These are phyloP conservation scores for Lycorma delicatula DNA, from an alignment of 1,140 invertebrate genomes.

Conservation along the genomic window DNA sequence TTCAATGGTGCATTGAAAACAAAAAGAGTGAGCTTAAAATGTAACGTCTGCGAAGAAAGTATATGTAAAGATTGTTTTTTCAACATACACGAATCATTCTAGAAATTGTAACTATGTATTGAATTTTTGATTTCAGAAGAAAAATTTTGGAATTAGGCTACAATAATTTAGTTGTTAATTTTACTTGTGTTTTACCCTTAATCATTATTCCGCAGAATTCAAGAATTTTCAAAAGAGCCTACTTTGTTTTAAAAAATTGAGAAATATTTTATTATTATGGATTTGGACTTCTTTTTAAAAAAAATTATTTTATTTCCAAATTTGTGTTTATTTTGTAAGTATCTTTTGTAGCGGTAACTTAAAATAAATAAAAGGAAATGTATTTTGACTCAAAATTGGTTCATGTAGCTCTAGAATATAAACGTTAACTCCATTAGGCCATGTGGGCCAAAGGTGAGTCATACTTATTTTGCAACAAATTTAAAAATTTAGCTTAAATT, in stretches of 20 bases:
- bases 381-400: not conserved
- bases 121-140: no score
- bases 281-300: not conserved
- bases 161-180: no score
- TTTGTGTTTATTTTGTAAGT: not conserved
- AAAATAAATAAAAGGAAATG: not conserved
- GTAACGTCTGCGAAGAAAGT: not conserved
- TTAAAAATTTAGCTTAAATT: not conserved
- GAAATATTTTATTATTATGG: not conserved
- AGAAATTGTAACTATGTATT: not conserved
- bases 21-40: not conserved
- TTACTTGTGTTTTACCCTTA: not conserved
- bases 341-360: constrained; percentile 1
- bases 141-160: no score
- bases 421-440: no score
- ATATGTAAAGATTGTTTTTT: constrained; percentile 1
- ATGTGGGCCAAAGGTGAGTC: not conserved
- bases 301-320: not conserved
- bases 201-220: not conserved
- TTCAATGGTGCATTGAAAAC: not conserved
- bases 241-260: not conserved
- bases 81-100: not conserved
- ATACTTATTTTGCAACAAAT: constrained; percentile 1
- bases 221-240: not conserved
- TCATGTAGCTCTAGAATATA: not conserved